These are phyloP conservation scores for Erpornis zantholeuca DNA, from an alignment of 2,113 vertebrate species.

Conservation along the genomic window DNA sequence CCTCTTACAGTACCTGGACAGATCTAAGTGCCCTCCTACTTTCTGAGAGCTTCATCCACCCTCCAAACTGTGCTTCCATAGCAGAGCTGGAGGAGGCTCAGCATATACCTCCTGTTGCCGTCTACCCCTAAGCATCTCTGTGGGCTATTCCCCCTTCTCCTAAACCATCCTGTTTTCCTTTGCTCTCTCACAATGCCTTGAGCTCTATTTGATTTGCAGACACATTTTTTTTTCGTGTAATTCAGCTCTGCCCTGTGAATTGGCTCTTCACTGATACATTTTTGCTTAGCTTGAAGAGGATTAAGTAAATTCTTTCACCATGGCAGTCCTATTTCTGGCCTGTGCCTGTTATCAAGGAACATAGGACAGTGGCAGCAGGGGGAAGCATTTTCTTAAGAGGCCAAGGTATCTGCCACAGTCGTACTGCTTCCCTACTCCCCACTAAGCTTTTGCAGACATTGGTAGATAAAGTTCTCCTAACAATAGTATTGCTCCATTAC, in stretches of 20 bases:
- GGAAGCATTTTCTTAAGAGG: slow-evolving; percentile 1
- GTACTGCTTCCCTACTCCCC: not conserved
- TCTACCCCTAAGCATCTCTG: not conserved
- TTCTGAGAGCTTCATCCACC: not conserved
- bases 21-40: not conserved
- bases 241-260: slow-evolving; percentile 30
- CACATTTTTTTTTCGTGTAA: slow-evolving; percentile 9
- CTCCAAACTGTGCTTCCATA: not conserved
- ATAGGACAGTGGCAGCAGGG: not conserved
- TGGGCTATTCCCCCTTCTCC: not conserved
- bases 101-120: not conserved
- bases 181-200: not conserved
- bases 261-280: slow-evolving; percentile 27
- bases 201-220: slow-evolving; percentile 33
- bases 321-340: slow-evolving; percentile 50
- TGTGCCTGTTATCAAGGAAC: slow-evolving; percentile 54
- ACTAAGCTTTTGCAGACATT: not conserved
- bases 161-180: not conserved
- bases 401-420: not conserved
- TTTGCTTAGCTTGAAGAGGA: slow-evolving; percentile 38
- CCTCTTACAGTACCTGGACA: not conserved
- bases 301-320: slow-evolving; percentile 57
- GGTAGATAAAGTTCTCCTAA: slow-evolving; percentile 46
- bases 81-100: not conserved
- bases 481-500: slow-evolving; percentile 11